A percentile compares a stretch with the other conserved stretches of the same genome.
Conservation (phyloP, 2,797 vertebrate species). For the Rhynchonycteris naso region DNA sequence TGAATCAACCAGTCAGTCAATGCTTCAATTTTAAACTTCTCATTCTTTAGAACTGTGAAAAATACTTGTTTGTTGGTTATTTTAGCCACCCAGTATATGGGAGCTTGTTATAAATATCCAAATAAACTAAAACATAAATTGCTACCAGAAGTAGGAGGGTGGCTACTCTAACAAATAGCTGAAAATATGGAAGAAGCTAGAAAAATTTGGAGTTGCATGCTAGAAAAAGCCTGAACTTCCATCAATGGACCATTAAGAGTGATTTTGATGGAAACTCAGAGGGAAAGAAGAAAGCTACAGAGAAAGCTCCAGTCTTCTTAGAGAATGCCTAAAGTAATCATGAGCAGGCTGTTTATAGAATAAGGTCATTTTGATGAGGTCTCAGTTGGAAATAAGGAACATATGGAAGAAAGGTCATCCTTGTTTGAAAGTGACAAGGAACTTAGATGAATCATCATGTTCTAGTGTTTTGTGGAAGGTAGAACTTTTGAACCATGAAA, state of each 20-base stretch:
- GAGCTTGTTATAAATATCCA: not conserved
- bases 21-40: not conserved
- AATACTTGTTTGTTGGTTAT: not conserved
- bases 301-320: not conserved
- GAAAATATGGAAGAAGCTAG: not conserved
- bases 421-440: not conserved
- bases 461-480: not conserved
- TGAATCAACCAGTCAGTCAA: not conserved
- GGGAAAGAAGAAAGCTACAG: not conserved
- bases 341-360: not conserved
- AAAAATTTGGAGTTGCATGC: not conserved
- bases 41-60: not conserved
- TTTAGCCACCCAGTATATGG: not conserved
- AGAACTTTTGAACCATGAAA: not conserved
- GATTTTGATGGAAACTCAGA: not conserved
- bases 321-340: not conserved
- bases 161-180: not conserved
- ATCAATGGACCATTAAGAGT: not conserved
- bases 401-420: not conserved
- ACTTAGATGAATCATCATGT: not conserved
- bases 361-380: not conserved
- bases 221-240: not conserved
- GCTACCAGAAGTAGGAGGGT: not conserved
- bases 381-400: not conserved
- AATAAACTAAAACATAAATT: not conserved